Percentiles rank a stretch among this genome's conserved stretches.
These are phyloP conservation scores for Catharus minimus DNA, from an alignment of 2,113 vertebrate genomes.

Conservation along the genomic window DNA sequence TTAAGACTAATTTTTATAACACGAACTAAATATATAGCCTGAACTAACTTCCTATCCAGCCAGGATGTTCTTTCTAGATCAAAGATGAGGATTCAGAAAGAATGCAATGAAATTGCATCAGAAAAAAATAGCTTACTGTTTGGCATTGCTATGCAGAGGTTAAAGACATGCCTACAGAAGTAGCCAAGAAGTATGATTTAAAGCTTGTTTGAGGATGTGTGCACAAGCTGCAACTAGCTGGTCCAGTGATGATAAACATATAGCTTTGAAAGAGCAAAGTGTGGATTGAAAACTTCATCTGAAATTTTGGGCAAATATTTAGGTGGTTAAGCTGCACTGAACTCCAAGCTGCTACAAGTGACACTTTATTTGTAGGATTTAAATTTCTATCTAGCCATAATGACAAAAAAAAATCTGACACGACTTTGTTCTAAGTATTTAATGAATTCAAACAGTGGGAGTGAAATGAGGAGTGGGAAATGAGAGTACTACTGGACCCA, in stretches of 20 bases:
- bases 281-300: background rate
- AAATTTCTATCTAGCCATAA: background rate
- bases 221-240: background rate
- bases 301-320: background rate
- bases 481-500: background rate
- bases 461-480: background rate
- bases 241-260: background rate
- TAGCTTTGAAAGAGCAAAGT: background rate
- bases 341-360: background rate
- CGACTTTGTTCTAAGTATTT: background rate
- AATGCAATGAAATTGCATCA: background rate
- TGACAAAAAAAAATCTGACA: background rate
- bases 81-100: slow-evolving; percentile 13
- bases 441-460: background rate
- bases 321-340: background rate
- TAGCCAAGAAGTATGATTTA: background rate
- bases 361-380: background rate
- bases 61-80: slow-evolving; percentile 3
- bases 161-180: background rate
- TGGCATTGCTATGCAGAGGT: background rate
- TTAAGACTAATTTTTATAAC: background rate
- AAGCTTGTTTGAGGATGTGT: background rate
- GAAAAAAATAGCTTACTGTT: background rate
- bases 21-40: background rate
- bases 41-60: background rate